These are phyloP conservation scores for Cyprinus carpio DNA, from an alignment of 2,113 vertebrate species.

Conservation along the genomic window DNA sequence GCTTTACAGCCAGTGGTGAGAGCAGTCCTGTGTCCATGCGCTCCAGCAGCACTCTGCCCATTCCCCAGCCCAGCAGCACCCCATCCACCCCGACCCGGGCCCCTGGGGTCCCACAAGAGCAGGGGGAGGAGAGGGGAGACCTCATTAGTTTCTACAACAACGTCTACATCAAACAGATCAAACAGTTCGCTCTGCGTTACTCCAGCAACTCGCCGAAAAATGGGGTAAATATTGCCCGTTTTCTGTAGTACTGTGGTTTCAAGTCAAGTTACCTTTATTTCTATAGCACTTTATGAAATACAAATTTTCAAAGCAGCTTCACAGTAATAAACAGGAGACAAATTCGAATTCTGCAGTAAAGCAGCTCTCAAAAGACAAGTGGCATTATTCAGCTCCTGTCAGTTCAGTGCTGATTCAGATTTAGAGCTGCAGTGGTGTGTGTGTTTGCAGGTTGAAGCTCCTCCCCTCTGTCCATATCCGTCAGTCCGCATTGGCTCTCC, in stretches of 20 bases:
- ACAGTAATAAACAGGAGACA: background rate
- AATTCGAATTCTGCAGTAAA: background rate
- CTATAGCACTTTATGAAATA: too few species aligned
- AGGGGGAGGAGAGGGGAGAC: conserved; percentile 82
- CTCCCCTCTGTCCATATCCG: conserved; percentile 87
- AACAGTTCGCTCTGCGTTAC: conserved; percentile 88
- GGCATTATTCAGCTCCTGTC: background rate
- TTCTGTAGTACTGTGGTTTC: background rate
- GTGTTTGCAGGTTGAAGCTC: conserved; percentile 74
- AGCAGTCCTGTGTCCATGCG: conserved; percentile 82
- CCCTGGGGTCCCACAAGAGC: conserved; percentile 71
- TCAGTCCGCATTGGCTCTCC: conserved; percentile 81
- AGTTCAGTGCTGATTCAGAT: background rate
- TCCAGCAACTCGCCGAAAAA: conserved; percentile 67
- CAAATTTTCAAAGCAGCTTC: too few species aligned
- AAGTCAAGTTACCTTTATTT: too few species aligned
- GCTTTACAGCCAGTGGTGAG: conserved; percentile 76
- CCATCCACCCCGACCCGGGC: conserved; percentile 81
- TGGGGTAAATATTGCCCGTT: conserved; percentile 57
- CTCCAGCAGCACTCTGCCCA: conserved; percentile 85
- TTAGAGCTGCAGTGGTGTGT: background rate
- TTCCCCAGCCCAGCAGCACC: conserved; percentile 81
- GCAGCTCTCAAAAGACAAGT: too few species aligned
- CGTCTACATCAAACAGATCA: conserved; percentile 87
- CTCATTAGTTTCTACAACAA: conserved; percentile 97